These are phyloP conservation scores for Ctenicera cuprea DNA, from an alignment of 2,888 invertebrate genomes.

Conservation along the genomic window DNA sequence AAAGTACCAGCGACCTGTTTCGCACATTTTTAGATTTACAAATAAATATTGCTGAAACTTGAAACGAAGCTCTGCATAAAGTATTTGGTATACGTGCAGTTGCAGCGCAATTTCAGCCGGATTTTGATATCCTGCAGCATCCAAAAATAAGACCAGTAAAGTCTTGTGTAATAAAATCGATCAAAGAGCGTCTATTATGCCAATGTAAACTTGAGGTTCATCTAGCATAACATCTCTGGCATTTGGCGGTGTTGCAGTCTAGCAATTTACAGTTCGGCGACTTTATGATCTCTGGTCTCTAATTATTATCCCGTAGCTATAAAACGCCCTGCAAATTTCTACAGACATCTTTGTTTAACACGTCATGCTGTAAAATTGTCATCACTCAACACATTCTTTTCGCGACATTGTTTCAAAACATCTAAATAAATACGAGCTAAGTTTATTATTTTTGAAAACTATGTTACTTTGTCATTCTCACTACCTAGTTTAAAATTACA, in stretches of 20 bases:
- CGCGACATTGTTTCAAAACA: background rate
- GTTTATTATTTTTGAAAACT: conserved; percentile 8
- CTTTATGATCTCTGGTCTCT: background rate
- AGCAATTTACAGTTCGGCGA: conserved; percentile 25
- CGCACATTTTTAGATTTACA: too few relatives aligned
- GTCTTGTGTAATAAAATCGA: background rate
- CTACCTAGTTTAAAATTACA: conserved; percentile 18
- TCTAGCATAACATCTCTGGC: background rate
- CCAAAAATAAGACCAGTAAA: background rate
- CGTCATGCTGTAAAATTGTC: background rate
- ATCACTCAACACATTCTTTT: background rate
- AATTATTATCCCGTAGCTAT: background rate
- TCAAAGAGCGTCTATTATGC: background rate
- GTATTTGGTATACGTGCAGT: too few relatives aligned
- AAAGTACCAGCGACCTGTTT: too few relatives aligned
- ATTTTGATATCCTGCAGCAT: background rate
- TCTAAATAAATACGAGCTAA: background rate
- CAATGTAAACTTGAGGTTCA: conserved; percentile 1
- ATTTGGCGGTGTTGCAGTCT: background rate
- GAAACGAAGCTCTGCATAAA: too few relatives aligned
- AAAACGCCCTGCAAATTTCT: background rate
- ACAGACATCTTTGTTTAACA: background rate
- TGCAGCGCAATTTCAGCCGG: background rate
- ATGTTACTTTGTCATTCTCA: conserved; percentile 6
- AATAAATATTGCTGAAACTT: too few relatives aligned